Percentiles rank a stretch among this genome's conserved stretches.
These are phyloP conservation scores for Neomicropteryx cornuta DNA, from an alignment of 1,140 invertebrate genomes.

Conservation along the genomic window DNA sequence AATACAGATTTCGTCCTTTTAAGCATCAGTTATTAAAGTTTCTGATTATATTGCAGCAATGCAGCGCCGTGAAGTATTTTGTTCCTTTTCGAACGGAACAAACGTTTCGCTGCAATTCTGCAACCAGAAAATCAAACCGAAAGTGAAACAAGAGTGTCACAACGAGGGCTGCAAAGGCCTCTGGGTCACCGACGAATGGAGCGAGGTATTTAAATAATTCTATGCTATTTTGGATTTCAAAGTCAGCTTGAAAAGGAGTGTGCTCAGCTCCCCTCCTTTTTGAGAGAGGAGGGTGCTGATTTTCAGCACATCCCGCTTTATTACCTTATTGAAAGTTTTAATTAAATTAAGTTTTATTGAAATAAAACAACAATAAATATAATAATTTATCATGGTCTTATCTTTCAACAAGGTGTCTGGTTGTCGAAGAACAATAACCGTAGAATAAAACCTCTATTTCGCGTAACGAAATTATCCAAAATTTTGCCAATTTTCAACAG, in stretches of 20 bases:
- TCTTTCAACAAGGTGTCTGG: no score
- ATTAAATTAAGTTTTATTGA: background rate
- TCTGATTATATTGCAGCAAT: conserved; percentile 44
- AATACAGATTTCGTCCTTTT: conserved; percentile 7
- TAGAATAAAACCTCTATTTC: no score
- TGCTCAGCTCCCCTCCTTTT: background rate
- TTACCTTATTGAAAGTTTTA: background rate
- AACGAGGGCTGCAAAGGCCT: conserved; percentile 69
- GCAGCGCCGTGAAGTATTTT: conserved; percentile 61
- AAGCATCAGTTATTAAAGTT: background rate
- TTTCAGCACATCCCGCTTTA: background rate
- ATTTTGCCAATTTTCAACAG: no score
- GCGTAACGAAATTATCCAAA: no score
- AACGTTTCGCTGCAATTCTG: conserved; percentile 45
- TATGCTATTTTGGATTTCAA: conserved; percentile 1
- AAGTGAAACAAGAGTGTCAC: conserved; percentile 62
- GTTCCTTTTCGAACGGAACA: conserved; percentile 53
- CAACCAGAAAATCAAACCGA: conserved; percentile 53
- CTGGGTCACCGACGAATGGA: conserved; percentile 81
- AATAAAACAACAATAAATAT: background rate
- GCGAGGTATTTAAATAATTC: conserved; percentile 50
- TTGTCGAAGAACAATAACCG: no score
- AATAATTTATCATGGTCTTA: background rate
- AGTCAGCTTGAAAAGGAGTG: background rate
- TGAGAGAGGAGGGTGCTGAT: background rate